These are phyloP conservation scores for Thera obeliscata DNA, from an alignment of 2,888 invertebrate species.

Conservation along the genomic window DNA sequence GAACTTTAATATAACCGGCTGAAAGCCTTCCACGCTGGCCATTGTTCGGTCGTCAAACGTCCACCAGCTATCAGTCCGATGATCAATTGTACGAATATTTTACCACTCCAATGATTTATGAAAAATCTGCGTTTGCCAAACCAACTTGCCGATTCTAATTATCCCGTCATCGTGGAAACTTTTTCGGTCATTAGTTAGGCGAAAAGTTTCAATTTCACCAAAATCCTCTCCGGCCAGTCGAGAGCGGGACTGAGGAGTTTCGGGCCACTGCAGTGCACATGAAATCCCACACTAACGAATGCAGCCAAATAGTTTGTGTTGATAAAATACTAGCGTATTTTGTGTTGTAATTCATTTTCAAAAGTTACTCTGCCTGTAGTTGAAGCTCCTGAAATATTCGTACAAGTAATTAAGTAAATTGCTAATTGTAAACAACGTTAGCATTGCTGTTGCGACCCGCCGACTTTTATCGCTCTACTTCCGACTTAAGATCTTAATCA, in stretches of 20 bases:
- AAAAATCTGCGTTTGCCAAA: conserved; percentile 1
- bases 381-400: not conserved
- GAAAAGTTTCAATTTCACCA: conserved; percentile 8
- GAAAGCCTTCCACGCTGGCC: no score
- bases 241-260: not conserved
- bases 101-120: not conserved
- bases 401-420: not conserved
- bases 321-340: conserved; percentile 8
- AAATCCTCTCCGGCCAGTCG: conserved; percentile 9
- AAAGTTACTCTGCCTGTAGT: not conserved
- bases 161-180: not conserved
- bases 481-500: not conserved
- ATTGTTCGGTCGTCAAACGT: no score
- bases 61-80: no score
- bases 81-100: no score
- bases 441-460: not conserved
- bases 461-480: not conserved
- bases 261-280: conserved; percentile 12
- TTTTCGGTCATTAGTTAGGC: conserved; percentile 3
- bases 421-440: not conserved
- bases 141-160: not conserved
- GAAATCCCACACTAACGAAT: conserved; percentile 1
- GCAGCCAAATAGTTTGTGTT: not conserved
- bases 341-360: not conserved
- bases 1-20: no score